Conservation (phyloP, 37 sponge, comb jelly and placozoan genomes). For the Beroe ovata region DNA sequence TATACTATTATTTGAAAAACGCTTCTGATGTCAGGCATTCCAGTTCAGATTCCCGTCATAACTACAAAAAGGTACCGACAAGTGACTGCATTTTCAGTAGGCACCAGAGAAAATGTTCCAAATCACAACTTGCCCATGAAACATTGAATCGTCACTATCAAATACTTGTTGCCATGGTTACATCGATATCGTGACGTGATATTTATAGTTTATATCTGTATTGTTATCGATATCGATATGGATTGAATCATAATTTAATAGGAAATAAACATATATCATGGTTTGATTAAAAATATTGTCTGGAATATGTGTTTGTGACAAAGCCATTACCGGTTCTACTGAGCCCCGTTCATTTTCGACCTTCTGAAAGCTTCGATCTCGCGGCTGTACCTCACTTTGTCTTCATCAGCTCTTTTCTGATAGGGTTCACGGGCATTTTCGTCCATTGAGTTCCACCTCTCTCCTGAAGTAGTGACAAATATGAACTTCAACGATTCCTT, state of each 20-base stretch:
- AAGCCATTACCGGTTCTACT: background rate
- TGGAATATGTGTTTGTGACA: background rate
- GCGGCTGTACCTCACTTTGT: slow-evolving; percentile 20
- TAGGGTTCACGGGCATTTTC: slow-evolving; percentile 1
- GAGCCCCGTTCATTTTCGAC: slow-evolving; percentile 16
- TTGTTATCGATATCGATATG: background rate
- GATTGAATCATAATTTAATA: slow-evolving; percentile 49
- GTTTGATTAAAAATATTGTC: slow-evolving; percentile 44
- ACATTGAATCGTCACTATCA: too few relatives aligned
- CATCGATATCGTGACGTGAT: background rate
- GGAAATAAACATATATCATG: slow-evolving; percentile 51
- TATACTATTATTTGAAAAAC: too few relatives aligned
- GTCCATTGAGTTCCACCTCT: slow-evolving; percentile 12
- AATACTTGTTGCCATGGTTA: too few relatives aligned
- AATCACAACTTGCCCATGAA: too few relatives aligned
- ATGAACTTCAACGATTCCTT: background rate
- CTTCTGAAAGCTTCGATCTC: slow-evolving; percentile 41
- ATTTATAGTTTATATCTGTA: background rate
- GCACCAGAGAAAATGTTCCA: too few relatives aligned
- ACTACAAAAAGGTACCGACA: too few relatives aligned
- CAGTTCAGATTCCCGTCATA: too few relatives aligned
- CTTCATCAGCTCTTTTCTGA: slow-evolving; percentile 50
- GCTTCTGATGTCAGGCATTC: too few relatives aligned
- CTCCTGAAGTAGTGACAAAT: background rate
- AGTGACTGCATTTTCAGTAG: too few relatives aligned